Base-by-base conservation (phyloP, 2,888 invertebrate genomes). In the Electrophaes corylata region DNA sequence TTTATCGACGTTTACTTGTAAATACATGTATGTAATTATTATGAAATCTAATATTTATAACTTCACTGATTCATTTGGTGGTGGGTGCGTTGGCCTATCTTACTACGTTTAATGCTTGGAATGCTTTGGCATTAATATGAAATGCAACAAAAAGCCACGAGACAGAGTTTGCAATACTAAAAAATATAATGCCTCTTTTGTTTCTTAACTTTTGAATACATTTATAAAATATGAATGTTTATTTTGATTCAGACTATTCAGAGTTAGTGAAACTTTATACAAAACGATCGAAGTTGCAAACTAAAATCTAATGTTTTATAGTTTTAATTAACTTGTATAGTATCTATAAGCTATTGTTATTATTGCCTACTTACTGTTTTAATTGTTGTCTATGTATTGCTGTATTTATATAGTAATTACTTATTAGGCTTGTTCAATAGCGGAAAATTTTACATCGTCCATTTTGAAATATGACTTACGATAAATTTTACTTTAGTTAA, bases 121-220 rank as follows among this genome's bases (percentile, higher is more conserved):
- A 51, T 61, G 86, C 87, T 83, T 83, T 72, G 75, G 77, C 76
- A 80, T 80, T 79, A 78, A 79, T 75, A 79, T 75, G 69, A 74
- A 70, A 76, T 85, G 89, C 90, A 89, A 84, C 69, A 84, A 86
- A 82, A 87, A 86, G 84, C 86, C 88, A 90, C 91, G 91, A 90
- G 89, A 91, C 91, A 91, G 86, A 86, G 86, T 84, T 86, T 88
- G 88, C 86, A 87, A 77, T 74, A 71, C 69, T 76, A 72, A 61
- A n/a, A 70, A 74, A 60, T 74, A 72, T 69, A 78, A 82, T 77
- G 83, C 84, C 82, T 84, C 47, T 56, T 55, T 39, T 54, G 29
- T 64, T 60, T 57, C 31, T 52, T 41, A 57, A 33, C 49, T 55
- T 54, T 53, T 23, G 14, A 57, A 39, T 37, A 43, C 19, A 45